A percentile compares a stretch with the other conserved stretches of the same genome.
Conservation (phyloP, 2,797 vertebrate species). For the Anguilla marmorata region DNA sequence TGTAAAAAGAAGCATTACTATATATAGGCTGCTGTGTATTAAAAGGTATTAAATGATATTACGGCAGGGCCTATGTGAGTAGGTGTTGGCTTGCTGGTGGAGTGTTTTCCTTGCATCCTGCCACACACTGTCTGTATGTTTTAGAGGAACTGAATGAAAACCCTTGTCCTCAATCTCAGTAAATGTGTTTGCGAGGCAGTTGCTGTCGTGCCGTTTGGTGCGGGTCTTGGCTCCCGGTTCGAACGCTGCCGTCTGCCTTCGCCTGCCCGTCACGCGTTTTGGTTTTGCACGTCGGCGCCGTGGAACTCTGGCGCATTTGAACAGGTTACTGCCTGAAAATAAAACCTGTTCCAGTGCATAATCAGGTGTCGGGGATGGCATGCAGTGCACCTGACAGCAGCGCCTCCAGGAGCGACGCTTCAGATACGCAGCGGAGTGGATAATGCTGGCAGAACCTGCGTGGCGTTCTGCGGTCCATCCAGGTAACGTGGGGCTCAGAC, state of each 20-base stretch:
- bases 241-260: neutral
- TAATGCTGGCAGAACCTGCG: neutral
- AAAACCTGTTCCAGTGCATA: neutral
- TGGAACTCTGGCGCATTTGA: neutral
- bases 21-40: no score
- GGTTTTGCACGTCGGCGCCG: neutral
- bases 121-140: slow-evolving; percentile 30
- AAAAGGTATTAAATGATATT: no score
- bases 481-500: neutral
- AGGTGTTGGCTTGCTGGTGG: slow-evolving; percentile 44
- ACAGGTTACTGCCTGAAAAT: slow-evolving; percentile 6
- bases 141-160: neutral
- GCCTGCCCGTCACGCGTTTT: neutral
- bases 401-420: neutral
- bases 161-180: neutral
- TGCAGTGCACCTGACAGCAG: neutral
- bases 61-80: slow-evolving; percentile 24
- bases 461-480: neutral
- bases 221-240: neutral
- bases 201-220: neutral
- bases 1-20: no score
- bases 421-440: neutral
- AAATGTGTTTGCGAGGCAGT: neutral
- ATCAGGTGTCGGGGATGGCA: neutral
- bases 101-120: slow-evolving; percentile 41